Conservation (phyloP, 2,797 vertebrate species). For the Sylvilagus floridanus region DNA sequence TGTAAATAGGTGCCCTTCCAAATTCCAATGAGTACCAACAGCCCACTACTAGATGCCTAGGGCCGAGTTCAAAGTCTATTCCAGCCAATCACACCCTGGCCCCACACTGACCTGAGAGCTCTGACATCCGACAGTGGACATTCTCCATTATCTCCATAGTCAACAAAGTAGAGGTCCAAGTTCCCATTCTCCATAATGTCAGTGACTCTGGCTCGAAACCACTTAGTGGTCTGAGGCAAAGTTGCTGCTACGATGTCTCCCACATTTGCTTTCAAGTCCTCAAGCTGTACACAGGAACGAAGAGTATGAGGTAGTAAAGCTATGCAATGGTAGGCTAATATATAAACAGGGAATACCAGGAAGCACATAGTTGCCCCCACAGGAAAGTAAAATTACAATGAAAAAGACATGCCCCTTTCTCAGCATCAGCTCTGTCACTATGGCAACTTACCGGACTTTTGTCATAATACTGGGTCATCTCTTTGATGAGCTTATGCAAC, state of each 20-base stretch:
- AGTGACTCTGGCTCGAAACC: slow-evolving; percentile 94
- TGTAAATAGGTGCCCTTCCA: not conserved
- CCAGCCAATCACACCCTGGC: not conserved
- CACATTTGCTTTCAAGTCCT: slow-evolving; percentile 85
- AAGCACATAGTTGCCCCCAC: not conserved
- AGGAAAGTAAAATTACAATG: not conserved
- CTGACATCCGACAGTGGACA: slow-evolving; percentile 88
- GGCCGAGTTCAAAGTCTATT: not conserved
- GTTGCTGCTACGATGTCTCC: slow-evolving; percentile 95
- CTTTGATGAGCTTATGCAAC: slow-evolving; percentile 92
- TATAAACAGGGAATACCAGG: not conserved
- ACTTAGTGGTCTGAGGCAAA: slow-evolving; percentile 86
- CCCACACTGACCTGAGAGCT: slow-evolving; percentile 89
- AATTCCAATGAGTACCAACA: not conserved
- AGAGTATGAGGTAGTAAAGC: not conserved
- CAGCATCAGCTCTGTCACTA: not conserved
- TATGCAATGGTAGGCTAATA: not conserved
- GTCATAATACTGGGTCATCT: slow-evolving; percentile 93
- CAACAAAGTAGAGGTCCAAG: slow-evolving; percentile 93
- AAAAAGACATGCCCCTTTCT: not conserved
- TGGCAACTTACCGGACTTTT: slow-evolving; percentile 83
- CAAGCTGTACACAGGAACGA: slow-evolving; percentile 84
- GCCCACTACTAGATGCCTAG: not conserved
- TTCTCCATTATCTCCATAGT: slow-evolving; percentile 94
- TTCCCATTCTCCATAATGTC: slow-evolving; percentile 88